Base-by-base conservation (phyloP, 2,113 vertebrate species). In the Eubucco bourcierii region DNA sequence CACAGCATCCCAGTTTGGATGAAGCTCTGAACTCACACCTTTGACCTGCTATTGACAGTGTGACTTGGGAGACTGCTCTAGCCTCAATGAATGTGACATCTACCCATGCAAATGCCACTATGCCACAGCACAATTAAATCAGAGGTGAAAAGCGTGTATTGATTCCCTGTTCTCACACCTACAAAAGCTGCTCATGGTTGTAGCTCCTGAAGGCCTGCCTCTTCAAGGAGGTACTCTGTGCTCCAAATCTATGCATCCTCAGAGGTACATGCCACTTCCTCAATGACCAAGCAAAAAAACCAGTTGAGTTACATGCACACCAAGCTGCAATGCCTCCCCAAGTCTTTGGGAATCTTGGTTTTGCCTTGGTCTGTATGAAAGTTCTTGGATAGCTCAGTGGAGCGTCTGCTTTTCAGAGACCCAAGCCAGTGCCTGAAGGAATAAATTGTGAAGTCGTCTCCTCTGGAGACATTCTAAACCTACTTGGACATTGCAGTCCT, bases 251-350 rank as follows among this genome's bases (percentile, higher is more conserved):
- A 25, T 14, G 58, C 92, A 83, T 80, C 88, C 92, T 78, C 82
- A 93, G 83, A 91, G 90, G 92, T 76, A 82, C 50, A 64, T 70
- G 85, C 58, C 53, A 56, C 79, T 94, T 91, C 92, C 88, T 94
- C 72, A 88, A 83, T 83, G 58, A 75, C 37, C 33, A 60, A 66
- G 52, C 3, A 7, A 60, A 78, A 78, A 47, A 93, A 58, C 5
- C 15, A 46, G 70, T 58, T 84, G 86, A 90, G 70, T 44, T 65
- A 73, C 71, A 1, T 88, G 80, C 86, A 93, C 92, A 67, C 83
- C 75, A 58, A 61, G 70, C 80, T 96, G 71, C 44, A 71, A n/a
- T 64, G 9, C 6, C 55, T 90, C 80, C 34, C 44, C 15, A 75
- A 75, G 70, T 59, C 88, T 81, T 81, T 70, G 86, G 59, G 83